Conservation (phyloP, 2,888 invertebrate species). For the Noctua janthe region DNA sequence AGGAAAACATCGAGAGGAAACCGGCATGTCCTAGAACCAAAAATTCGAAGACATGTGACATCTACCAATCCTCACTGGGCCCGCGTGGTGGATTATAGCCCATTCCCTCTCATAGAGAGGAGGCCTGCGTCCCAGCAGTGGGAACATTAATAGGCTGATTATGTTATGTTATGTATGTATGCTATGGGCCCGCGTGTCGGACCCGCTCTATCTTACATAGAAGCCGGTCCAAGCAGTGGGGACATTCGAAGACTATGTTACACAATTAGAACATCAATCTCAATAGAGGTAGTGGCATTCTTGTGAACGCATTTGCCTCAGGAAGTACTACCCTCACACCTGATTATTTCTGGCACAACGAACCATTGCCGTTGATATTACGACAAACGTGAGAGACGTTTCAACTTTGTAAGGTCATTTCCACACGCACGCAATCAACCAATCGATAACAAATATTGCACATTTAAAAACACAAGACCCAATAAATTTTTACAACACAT, state of each 20-base stretch:
- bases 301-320: background rate
- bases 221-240: background rate
- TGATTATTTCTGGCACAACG: conserved; percentile 5
- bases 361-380: background rate
- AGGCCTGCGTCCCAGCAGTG: no score
- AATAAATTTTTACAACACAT: conserved; percentile 14
- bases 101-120: no score
- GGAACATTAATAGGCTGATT: no score
- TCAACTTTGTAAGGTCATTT: background rate
- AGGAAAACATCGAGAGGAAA: no score
- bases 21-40: no score
- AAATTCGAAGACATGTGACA: no score
- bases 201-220: background rate
- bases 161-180: no score
- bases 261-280: background rate
- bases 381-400: background rate
- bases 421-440: background rate
- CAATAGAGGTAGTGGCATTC: background rate
- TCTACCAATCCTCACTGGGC: no score
- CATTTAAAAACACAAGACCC: background rate
- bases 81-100: no score
- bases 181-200: background rate
- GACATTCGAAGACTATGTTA: background rate
- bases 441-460: conserved; percentile 7
- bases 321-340: background rate